Evolutionary conservation across 1,140 invertebrate species (phyloP).

Genomic region (Charaxes varanes): DNA sequence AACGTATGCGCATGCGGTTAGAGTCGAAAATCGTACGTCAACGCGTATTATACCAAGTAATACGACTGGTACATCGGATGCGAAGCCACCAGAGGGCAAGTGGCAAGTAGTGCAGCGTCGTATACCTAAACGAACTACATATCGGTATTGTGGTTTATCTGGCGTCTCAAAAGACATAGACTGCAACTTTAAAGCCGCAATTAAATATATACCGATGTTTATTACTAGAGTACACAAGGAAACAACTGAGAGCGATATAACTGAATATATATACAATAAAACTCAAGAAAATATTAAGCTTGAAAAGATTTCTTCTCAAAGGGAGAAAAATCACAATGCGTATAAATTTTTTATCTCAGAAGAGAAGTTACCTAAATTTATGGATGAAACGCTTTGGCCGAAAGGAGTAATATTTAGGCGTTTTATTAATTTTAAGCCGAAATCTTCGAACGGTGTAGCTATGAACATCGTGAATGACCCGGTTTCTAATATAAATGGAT

Average conservation of each 20-base stretch:
- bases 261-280: slow-evolving; percentile 20
- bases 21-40: neutral
- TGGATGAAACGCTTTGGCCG: slow-evolving; percentile 23
- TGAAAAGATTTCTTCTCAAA: slow-evolving; percentile 13
- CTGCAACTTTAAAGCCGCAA: slow-evolving; percentile 12
- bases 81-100: too few species aligned
- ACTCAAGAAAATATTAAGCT: slow-evolving; percentile 15
- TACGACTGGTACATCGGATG: too few species aligned
- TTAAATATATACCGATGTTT: slow-evolving; percentile 11
- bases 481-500: too few species aligned
- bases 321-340: slow-evolving; percentile 17
- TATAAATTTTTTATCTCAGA: slow-evolving; percentile 23
- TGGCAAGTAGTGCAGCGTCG: neutral
- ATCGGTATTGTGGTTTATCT: too few species aligned
- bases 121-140: too few species aligned
- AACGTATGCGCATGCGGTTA: neutral
- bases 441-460: too few species aligned
- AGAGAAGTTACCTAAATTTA: slow-evolving; percentile 14
- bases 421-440: slow-evolving; percentile 21
- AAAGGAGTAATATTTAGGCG: slow-evolving; percentile 25
- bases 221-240: slow-evolving; percentile 21
- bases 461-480: too few species aligned
- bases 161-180: too few species aligned
- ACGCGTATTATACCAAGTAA: too few species aligned
- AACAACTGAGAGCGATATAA: slow-evolving; percentile 18